phyloP scores from a whole-genome alignment of 2,797 vertebrate genomes.

The Peromyscus attwateri region DNA sequence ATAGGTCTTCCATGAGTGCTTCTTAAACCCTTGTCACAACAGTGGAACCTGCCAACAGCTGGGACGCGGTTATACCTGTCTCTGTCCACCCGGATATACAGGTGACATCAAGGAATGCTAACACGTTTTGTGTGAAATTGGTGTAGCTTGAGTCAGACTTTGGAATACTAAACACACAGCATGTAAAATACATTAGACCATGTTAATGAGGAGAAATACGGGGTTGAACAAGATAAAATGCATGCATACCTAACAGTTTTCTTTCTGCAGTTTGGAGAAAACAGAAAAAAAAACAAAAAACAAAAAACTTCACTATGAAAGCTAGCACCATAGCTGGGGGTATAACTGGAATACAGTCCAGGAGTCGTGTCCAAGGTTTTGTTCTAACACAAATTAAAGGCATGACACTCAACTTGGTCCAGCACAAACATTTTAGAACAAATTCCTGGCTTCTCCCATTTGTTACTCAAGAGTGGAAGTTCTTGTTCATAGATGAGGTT shows the following conservation, averaged over 20 bases:
- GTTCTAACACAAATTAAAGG: slow-evolving; percentile 56
- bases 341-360: neutral
- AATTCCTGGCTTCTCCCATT: slow-evolving; percentile 5
- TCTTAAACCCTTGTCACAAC: slow-evolving; percentile 96
- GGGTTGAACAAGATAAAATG: slow-evolving; percentile 17
- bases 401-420: slow-evolving; percentile 22
- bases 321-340: neutral
- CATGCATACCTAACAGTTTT: neutral
- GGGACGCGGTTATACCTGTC: slow-evolving; percentile 95
- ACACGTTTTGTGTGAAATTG: neutral
- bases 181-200: neutral
- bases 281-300: neutral
- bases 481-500: neutral
- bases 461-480: neutral
- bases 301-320: slow-evolving; percentile 40
- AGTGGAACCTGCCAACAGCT: slow-evolving; percentile 97
- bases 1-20: slow-evolving; percentile 98
- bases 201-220: neutral
- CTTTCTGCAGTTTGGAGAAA: slow-evolving; percentile 38
- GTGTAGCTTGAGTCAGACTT: neutral
- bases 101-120: slow-evolving; percentile 87
- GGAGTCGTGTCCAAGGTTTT: neutral
- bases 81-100: slow-evolving; percentile 95
- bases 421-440: slow-evolving; percentile 57
- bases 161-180: neutral